These are phyloP conservation scores for Epirrita christyi DNA, from an alignment of 2,888 invertebrate genomes.

Conservation along the genomic window DNA sequence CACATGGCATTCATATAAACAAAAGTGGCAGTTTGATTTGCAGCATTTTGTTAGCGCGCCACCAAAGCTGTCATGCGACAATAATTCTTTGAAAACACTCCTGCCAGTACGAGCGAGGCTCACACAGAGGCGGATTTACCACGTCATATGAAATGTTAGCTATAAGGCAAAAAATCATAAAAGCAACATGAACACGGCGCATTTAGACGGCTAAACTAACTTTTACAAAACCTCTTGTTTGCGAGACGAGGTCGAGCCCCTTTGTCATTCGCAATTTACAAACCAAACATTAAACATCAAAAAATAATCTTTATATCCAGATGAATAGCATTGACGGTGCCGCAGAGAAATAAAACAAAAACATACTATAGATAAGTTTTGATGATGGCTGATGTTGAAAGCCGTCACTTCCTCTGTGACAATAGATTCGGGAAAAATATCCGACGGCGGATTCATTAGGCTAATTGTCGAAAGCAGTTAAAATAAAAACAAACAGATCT, in stretches of 20 bases:
- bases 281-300: conserved; percentile 63
- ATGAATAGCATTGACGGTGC: conserved; percentile 57
- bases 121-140: conserved; percentile 64
- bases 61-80: conserved; percentile 61
- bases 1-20: neutral
- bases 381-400: conserved; percentile 46
- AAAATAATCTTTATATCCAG: conserved; percentile 66
- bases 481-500: conserved; percentile 14
- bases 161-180: conserved; percentile 20
- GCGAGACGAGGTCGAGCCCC: conserved; percentile 43
- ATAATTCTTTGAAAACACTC: conserved; percentile 72
- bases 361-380: conserved; percentile 53
- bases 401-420: conserved; percentile 44
- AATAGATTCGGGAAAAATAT: conserved; percentile 43
- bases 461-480: conserved; percentile 43
- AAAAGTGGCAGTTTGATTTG: conserved; percentile 37
- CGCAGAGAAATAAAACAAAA: conserved; percentile 53
- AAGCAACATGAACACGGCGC: neutral
- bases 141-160: conserved; percentile 61
- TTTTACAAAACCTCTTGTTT: conserved; percentile 35
- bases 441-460: conserved; percentile 48
- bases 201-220: conserved; percentile 4
- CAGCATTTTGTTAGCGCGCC: conserved; percentile 52
- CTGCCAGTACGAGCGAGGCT: conserved; percentile 59
- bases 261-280: conserved; percentile 54